phyloP scores from a whole-genome alignment of 1,140 invertebrate genomes.

The Drosophila punjabiensis region DNA sequence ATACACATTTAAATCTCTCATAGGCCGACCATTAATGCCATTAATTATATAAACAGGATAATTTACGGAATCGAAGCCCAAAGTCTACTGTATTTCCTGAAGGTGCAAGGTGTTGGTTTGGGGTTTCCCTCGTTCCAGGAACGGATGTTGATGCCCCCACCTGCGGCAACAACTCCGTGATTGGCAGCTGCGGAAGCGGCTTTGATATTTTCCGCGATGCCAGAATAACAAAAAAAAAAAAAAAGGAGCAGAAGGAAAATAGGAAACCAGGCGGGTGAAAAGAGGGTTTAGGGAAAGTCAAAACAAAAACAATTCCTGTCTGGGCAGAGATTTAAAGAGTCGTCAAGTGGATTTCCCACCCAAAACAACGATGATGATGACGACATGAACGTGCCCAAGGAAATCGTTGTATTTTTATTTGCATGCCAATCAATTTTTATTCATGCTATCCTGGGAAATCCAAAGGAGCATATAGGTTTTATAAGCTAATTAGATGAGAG shows the following conservation, averaged over 20 bases:
- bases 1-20: not conserved
- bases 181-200: slow-evolving; percentile 49
- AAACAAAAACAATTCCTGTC: slow-evolving; percentile 32
- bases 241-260: too few species aligned
- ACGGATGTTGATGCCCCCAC: slow-evolving; percentile 33
- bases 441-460: slow-evolving; percentile 19
- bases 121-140: not conserved
- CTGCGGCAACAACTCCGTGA: slow-evolving; percentile 26
- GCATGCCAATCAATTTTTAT: slow-evolving; percentile 55
- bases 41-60: not conserved
- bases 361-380: slow-evolving; percentile 36
- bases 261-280: not conserved
- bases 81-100: not conserved
- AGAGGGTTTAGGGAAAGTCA: not conserved
- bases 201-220: slow-evolving; percentile 46
- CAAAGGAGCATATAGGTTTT: slow-evolving; percentile 5
- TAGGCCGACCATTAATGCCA: not conserved
- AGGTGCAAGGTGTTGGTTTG: slow-evolving; percentile 14
- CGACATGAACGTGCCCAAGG: slow-evolving; percentile 48
- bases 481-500: not conserved
- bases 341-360: slow-evolving; percentile 56
- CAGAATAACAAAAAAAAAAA: not conserved
- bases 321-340: slow-evolving; percentile 43
- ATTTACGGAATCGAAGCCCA: not conserved
- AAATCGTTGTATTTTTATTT: slow-evolving; percentile 55